phyloP scores from a whole-genome alignment of 2,113 vertebrate species.

The Ursus arctos region DNA sequence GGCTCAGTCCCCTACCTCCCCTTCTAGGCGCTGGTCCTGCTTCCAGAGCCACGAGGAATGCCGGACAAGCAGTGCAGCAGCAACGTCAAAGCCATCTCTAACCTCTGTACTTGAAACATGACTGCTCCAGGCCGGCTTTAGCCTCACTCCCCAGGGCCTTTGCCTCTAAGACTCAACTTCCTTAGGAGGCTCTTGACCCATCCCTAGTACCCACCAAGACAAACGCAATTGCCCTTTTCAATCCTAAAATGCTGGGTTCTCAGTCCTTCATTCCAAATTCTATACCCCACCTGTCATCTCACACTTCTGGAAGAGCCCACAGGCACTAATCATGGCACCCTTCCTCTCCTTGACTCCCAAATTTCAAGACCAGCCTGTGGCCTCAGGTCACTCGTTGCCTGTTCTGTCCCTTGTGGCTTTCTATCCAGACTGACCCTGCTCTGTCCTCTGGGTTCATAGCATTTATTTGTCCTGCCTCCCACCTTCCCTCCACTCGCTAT shows the following conservation, averaged over 20 bases:
- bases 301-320: neutral
- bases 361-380: neutral
- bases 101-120: neutral
- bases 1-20: neutral
- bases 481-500: accelerated
- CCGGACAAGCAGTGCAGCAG: neutral
- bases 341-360: neutral
- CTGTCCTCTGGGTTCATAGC: neutral
- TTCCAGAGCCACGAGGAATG: neutral
- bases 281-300: neutral
- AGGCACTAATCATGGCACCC: neutral
- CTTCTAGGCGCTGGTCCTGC: neutral
- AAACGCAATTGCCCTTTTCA: neutral
- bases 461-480: neutral
- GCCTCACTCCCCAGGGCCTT: neutral
- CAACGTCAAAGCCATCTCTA: neutral
- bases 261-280: neutral
- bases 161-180: neutral
- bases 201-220: neutral
- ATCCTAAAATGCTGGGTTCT: neutral
- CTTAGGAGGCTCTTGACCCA: neutral
- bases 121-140: neutral
- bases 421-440: neutral
- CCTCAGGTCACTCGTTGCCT: too few species aligned
- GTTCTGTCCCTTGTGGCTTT: too few species aligned